phyloP scores from a whole-genome alignment of 2,113 vertebrate species.

The Periophthalmodon schlosseri region DNA sequence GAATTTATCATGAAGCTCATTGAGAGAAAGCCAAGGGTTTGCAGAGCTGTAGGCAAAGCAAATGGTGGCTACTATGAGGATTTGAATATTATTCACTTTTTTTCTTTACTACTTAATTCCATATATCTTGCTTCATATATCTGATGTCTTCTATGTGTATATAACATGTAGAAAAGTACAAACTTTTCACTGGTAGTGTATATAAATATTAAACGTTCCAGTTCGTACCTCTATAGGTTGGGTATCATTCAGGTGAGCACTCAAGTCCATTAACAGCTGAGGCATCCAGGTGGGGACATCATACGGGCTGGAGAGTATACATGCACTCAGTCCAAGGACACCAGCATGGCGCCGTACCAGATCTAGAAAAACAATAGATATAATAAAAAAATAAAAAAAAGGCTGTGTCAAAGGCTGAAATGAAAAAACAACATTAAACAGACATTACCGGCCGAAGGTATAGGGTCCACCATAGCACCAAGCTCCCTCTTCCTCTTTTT shows the following conservation, averaged over 20 bases:
- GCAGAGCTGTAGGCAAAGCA: too few species aligned
- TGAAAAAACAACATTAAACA: background rate
- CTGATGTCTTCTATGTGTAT: too few species aligned
- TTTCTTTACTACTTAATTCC: too few species aligned
- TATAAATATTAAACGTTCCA: too few species aligned
- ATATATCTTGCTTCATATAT: too few species aligned
- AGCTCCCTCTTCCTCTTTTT: constrained; percentile 89
- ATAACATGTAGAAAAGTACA: too few species aligned
- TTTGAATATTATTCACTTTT: too few species aligned
- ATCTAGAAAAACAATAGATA: constrained; percentile 72
- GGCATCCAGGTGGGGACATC: constrained; percentile 99
- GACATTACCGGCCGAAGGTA: constrained; percentile 87
- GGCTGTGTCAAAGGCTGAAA: background rate
- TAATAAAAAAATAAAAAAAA: background rate
- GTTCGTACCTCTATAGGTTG: constrained; percentile 91
- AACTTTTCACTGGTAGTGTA: too few species aligned
- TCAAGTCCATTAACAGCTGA: constrained; percentile 95
- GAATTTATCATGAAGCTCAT: too few species aligned
- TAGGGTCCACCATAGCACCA: constrained; percentile 82
- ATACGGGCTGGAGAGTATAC: constrained; percentile 94
- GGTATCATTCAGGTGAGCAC: constrained; percentile 94
- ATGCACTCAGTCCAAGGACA: constrained; percentile 94
- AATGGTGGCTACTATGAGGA: too few species aligned
- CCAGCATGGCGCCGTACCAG: constrained; percentile 93
- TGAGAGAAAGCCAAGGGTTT: too few species aligned